Evolutionary conservation across 2,797 vertebrate species (phyloP), one percentile per base, ranked within the genome.

Genomic region (Apodemus agrarius): DNA sequence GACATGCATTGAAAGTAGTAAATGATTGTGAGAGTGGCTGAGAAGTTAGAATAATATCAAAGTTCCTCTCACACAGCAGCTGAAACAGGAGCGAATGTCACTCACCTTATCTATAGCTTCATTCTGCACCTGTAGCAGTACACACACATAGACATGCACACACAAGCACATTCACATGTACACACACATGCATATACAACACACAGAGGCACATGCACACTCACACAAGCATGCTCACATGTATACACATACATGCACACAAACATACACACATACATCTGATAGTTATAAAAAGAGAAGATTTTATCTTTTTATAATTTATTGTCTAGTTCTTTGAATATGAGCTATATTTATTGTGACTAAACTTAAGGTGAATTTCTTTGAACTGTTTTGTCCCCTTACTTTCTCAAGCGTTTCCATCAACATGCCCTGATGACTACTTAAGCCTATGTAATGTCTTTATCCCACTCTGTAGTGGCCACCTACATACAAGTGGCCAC

Each of bases 401-500:
- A 57, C 16, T 61, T 74, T 83, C 54, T 59, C 46, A 54, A 46
- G 31, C 29, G 91, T 67, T 26, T 74, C 43, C 63, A 54, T 37
- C n/a, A 65, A n/a, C 31, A 26, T 17, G 7, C 26, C 43, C n/a
- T 21, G n/a, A 46, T 40, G 16, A 40, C 24, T 79, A 63, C 37
- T 80, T 74, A 49, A 65, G 21, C 19, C 14, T 17, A 54, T 17
- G 2, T 34, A 43, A 40, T 2, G 2, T 29, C 17, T 31, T 87
- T 83, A 63, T 93, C 17, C n/a, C 16, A 59, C 4, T 16, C 19
- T 26, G n/a, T 52, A 26, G 29, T 34, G 6, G 7, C 43, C 24
- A 12, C 17, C 59, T 22, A 21, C 0, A 0, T 12, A 26, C 12
- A 13, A 69, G 63, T 46, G 5, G 3, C 31, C 21, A 1, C 8